phyloP scores from a whole-genome alignment of 2,888 invertebrate genomes.

The Limnephilus rhombicus region DNA sequence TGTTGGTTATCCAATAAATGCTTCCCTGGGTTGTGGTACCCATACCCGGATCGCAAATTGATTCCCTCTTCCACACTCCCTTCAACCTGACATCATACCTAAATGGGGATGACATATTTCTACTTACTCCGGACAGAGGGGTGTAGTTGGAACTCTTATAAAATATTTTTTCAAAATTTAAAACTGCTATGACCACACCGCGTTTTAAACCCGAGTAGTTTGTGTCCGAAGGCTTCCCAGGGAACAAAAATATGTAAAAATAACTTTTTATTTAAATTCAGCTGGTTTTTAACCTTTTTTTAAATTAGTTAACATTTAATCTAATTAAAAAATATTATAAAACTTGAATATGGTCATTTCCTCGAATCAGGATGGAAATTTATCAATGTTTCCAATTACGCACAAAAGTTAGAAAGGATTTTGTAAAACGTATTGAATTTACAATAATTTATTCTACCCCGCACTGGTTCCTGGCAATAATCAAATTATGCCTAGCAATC shows the following conservation, averaged over 20 bases:
- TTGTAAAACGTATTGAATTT: conserved; percentile 34
- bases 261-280: too few species aligned
- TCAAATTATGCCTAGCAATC: not conserved
- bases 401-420: not conserved
- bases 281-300: not conserved
- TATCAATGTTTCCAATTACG: conserved; percentile 32
- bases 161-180: too few species aligned
- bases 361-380: not conserved
- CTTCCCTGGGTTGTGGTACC: too few species aligned
- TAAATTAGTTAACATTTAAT: not conserved
- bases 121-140: too few species aligned
- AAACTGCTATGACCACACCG: not conserved
- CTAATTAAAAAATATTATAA: not conserved
- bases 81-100: too few species aligned
- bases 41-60: too few species aligned
- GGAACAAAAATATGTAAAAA: too few species aligned
- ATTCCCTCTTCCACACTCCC: too few species aligned
- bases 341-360: not conserved
- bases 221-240: not conserved
- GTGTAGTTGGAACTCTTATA: too few species aligned
- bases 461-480: conserved; percentile 13
- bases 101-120: too few species aligned
- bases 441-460: conserved; percentile 30
- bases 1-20: too few species aligned
- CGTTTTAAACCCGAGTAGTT: too few species aligned